Conservation (phyloP, 2,888 invertebrate species). For the Ectemnius continuus region DNA sequence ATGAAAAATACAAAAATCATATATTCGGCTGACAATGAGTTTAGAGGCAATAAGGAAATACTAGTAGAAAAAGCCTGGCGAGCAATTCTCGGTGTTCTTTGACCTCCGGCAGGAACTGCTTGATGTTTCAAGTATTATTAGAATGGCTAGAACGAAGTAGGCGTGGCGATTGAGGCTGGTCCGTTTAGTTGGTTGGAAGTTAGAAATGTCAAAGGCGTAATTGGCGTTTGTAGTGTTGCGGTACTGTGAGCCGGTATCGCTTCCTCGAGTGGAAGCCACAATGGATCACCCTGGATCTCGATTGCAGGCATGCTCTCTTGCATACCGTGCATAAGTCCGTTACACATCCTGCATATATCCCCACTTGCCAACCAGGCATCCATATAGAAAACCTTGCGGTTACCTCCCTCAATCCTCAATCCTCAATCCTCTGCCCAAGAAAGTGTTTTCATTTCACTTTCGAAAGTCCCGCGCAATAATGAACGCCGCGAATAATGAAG, state of each 20-base stretch:
- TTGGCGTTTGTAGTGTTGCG: background rate
- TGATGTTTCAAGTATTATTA: no score
- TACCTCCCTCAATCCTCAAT: background rate
- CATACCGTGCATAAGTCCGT: background rate
- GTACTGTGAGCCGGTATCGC: background rate
- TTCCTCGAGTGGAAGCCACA: background rate
- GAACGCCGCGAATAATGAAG: background rate
- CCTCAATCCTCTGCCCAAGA: background rate
- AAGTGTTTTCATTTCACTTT: conserved; percentile 4
- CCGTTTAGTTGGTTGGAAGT: background rate
- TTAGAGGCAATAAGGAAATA: background rate
- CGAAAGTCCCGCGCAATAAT: background rate
- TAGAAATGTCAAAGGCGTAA: conserved; percentile 3
- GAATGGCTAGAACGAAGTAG: background rate
- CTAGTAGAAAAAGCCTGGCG: background rate
- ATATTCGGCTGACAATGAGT: no score
- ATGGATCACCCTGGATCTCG: background rate
- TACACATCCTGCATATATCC: background rate
- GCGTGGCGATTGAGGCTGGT: background rate
- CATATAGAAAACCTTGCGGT: background rate
- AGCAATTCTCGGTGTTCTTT: background rate
- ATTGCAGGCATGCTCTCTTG: background rate
- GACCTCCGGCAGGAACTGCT: background rate
- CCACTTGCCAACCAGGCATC: no score
- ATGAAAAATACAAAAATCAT: no score